Percentiles rank a stretch among this genome's conserved stretches.
These are phyloP conservation scores for Bombus terrestris DNA, from an alignment of 1,140 invertebrate genomes.

Conservation along the genomic window DNA sequence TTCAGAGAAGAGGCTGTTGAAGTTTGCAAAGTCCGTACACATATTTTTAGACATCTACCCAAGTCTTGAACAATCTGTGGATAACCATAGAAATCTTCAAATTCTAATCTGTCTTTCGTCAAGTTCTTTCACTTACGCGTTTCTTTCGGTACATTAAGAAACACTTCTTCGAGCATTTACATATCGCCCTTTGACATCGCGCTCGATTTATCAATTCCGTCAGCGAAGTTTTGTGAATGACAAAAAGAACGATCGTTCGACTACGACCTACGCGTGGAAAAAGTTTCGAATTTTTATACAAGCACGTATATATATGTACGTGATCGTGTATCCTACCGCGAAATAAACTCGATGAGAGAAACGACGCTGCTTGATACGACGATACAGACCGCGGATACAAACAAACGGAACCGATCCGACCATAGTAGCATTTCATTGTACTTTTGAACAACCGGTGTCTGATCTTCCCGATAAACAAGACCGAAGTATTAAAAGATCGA, in stretches of 20 bases:
- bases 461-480: slow-evolving; percentile 14
- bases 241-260: not conserved
- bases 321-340: not conserved
- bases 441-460: not conserved
- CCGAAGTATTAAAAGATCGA: not conserved
- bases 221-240: not conserved
- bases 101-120: too few relatives aligned
- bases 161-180: not conserved
- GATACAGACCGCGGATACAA: not conserved
- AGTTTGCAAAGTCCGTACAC: too few relatives aligned
- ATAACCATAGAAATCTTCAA: too few relatives aligned
- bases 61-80: too few relatives aligned
- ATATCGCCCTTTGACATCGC: too few relatives aligned
- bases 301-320: too few relatives aligned
- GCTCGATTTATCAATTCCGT: not conserved
- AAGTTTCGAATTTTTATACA: not conserved
- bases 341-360: not conserved
- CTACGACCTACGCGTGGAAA: not conserved
- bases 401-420: not conserved
- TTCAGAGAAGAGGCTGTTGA: too few relatives aligned
- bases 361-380: not conserved
- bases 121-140: too few relatives aligned
- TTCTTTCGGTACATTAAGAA: too few relatives aligned
- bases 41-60: too few relatives aligned
- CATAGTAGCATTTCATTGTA: not conserved